phyloP scores from a whole-genome alignment of 2,113 vertebrate genomes.

The Alethe diademata region DNA sequence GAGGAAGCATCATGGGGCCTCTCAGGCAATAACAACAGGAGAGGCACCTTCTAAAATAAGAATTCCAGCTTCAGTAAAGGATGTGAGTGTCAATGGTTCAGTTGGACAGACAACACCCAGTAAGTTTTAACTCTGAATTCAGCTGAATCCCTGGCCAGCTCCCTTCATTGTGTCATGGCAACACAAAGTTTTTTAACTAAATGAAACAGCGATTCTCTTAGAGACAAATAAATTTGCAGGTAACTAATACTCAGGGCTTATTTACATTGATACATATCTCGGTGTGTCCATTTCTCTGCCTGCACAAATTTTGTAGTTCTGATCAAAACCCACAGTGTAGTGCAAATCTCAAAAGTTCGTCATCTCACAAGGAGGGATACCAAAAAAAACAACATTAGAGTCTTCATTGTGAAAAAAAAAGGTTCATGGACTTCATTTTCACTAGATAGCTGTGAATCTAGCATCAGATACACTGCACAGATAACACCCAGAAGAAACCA shows the following conservation, averaged over 20 bases:
- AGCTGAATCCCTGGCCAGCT: background rate
- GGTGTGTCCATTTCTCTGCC: background rate
- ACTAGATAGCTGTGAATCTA: background rate
- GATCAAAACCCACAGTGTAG: background rate
- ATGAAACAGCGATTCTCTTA: background rate
- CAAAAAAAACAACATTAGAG: background rate
- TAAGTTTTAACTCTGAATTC: background rate
- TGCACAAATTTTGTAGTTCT: background rate
- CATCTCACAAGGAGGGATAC: rapidly evolving
- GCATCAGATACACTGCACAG: background rate
- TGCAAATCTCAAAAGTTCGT: background rate
- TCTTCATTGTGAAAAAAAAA: background rate
- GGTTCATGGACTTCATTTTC: background rate
- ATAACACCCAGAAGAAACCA: background rate
- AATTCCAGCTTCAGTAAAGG: background rate
- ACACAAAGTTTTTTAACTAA: background rate
- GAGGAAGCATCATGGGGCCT: background rate
- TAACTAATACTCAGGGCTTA: background rate
- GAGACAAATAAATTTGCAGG: background rate
- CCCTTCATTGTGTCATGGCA: background rate
- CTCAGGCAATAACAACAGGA: background rate
- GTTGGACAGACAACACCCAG: background rate
- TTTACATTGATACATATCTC: background rate
- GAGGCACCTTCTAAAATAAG: background rate
- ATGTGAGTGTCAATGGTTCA: background rate